Percentiles rank a stretch among this genome's conserved stretches.
These are phyloP conservation scores for Orbicella faveolata DNA, from an alignment of 64 coral and sea anemone genomes.

Conservation along the genomic window DNA sequence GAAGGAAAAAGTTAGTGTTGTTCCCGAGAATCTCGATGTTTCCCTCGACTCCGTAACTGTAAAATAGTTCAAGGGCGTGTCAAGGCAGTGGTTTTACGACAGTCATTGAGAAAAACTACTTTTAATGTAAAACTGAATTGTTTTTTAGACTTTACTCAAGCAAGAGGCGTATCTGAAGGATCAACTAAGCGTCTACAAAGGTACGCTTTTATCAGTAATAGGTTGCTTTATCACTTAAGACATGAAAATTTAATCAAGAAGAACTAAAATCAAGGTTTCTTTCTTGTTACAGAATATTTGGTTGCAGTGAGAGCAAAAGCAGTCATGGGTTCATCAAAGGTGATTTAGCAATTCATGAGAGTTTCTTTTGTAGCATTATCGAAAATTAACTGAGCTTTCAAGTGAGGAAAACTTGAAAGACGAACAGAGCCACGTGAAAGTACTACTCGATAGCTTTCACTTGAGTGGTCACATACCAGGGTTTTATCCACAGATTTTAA, in stretches of 20 bases:
- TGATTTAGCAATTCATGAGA: not conserved
- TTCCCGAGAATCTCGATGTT: too few species aligned
- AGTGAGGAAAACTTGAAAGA: not conserved
- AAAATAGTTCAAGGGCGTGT: too few species aligned
- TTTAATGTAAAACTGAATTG: not conserved
- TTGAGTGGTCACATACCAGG: too few species aligned
- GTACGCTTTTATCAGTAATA: not conserved
- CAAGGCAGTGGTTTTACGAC: not conserved
- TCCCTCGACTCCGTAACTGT: too few species aligned
- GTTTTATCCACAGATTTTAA: too few species aligned
- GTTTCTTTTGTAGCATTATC: not conserved
- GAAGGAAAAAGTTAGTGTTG: too few species aligned
- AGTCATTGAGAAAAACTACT: too few species aligned
- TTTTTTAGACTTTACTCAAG: conserved; percentile 35
- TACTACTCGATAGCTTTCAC: too few species aligned
- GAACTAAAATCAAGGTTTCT: not conserved
- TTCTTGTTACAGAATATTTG: conserved; percentile 47
- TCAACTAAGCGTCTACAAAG: conserved; percentile 58
- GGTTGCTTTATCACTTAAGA: not conserved
- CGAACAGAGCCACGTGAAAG: too few species aligned
- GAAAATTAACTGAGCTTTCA: not conserved
- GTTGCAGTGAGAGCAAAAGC: conserved; percentile 56
- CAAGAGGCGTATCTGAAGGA: conserved; percentile 54
- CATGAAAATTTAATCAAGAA: not conserved
- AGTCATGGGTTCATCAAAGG: conserved; percentile 48